A percentile compares a stretch with the other conserved stretches of the same genome.
Conservation (phyloP, 2,113 vertebrate species). For the Gymnobelideus leadbeateri region DNA sequence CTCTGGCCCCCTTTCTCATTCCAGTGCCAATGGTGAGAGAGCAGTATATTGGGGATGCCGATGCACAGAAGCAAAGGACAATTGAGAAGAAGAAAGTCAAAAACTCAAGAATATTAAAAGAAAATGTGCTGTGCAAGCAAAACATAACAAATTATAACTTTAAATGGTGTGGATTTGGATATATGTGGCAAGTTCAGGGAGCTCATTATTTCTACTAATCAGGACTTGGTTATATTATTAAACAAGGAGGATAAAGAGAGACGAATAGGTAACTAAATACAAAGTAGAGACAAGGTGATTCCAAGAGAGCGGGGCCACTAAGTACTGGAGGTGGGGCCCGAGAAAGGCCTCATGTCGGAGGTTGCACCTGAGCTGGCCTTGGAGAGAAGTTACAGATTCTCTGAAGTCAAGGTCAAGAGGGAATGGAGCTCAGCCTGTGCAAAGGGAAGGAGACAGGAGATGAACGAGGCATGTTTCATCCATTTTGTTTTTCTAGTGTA, state of each 20-base stretch:
- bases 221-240: background rate
- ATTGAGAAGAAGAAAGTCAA: background rate
- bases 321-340: too few relatives aligned
- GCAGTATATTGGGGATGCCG: too few relatives aligned
- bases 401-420: background rate
- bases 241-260: background rate
- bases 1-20: slow-evolving; percentile 8
- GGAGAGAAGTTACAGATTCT: background rate
- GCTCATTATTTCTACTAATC: background rate
- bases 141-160: background rate
- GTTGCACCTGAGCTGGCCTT: too few relatives aligned
- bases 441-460: background rate
- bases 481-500: background rate
- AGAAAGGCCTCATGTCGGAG: background rate
- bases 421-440: background rate
- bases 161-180: background rate
- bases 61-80: background rate
- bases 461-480: background rate
- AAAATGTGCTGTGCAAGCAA: background rate
- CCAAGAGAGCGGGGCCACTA: too few relatives aligned
- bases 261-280: background rate
- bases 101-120: background rate
- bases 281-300: background rate
- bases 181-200: too few relatives aligned
- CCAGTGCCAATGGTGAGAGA: background rate